phyloP scores from a whole-genome alignment of 2,113 vertebrate species.

The Tiliqua scincoides region DNA sequence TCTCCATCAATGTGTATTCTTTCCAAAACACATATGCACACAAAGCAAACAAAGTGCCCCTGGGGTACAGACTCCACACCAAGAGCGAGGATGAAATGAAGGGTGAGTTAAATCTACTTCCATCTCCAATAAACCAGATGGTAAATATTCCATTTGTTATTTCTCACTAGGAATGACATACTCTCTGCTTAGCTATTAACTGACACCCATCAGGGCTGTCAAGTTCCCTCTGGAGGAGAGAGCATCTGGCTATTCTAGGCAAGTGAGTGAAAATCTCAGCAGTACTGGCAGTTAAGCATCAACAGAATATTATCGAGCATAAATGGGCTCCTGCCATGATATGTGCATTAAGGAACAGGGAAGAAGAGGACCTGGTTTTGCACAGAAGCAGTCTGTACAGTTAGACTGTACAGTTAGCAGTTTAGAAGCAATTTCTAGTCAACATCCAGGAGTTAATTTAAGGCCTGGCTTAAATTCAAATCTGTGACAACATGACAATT shows the following conservation, averaged over 20 bases:
- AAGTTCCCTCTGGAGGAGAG: conserved; percentile 48
- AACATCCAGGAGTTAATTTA: neutral
- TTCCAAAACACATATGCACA: neutral
- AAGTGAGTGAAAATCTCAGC: conserved; percentile 30
- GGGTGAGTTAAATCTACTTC: conserved; percentile 17
- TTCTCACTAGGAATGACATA: conserved; percentile 59
- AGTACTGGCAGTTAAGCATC: conserved; percentile 8
- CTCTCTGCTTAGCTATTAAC: conserved; percentile 56
- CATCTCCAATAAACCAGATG: conserved; percentile 56
- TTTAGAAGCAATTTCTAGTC: no score
- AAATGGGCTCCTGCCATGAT: conserved; percentile 28
- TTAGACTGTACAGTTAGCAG: neutral
- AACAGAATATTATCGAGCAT: conserved; percentile 38
- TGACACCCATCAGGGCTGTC: conserved; percentile 60
- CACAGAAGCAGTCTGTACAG: neutral
- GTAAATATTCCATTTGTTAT: conserved; percentile 58
- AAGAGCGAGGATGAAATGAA: fast-evolving
- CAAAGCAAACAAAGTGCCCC: conserved; percentile 30
- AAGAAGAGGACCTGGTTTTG: neutral
- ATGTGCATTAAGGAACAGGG: conserved; percentile 8
- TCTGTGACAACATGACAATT: no score
- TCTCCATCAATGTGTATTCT: conserved; percentile 66
- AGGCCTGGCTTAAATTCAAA: neutral
- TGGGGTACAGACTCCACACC: neutral
- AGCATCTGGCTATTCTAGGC: conserved; percentile 58